phyloP scores from a whole-genome alignment of 2,888 invertebrate species.

The Fragum sueziense region DNA sequence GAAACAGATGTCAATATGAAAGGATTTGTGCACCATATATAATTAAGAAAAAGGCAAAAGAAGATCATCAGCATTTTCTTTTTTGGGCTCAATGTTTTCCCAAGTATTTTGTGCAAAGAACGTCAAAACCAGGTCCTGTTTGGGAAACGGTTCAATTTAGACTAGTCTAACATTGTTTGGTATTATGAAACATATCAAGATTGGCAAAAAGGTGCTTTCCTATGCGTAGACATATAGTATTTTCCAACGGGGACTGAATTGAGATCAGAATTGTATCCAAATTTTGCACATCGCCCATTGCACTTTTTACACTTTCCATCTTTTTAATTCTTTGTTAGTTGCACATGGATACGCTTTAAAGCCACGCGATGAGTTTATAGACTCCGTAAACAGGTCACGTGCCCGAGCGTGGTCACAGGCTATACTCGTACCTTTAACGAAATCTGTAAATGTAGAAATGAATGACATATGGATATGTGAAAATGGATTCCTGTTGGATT shows the following conservation, averaged over 20 bases:
- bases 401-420: conserved; percentile 68
- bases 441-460: neutral
- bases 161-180: too few species aligned
- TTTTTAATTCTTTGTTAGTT: conserved; percentile 39
- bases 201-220: conserved; percentile 58
- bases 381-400: conserved; percentile 64
- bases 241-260: conserved; percentile 54
- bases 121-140: too few species aligned
- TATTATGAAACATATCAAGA: too few species aligned
- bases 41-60: too few species aligned
- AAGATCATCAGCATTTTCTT: too few species aligned
- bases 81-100: too few species aligned
- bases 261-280: conserved; percentile 63
- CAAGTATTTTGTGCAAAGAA: too few species aligned
- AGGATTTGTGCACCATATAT: too few species aligned
- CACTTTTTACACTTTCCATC: conserved; percentile 58
- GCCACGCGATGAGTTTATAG: conserved; percentile 60
- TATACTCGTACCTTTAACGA: conserved; percentile 32
- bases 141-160: too few species aligned
- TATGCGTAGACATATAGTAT: conserved; percentile 61
- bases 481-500: too few species aligned
- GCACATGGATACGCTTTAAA: conserved; percentile 62
- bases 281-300: conserved; percentile 53
- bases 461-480: too few species aligned
- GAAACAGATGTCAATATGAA: too few species aligned